A percentile compares a stretch with the other conserved stretches of the same genome.
phyloP scores from a whole-genome alignment of 2,797 vertebrate species.

The Lepilemur ruficaudatus region DNA sequence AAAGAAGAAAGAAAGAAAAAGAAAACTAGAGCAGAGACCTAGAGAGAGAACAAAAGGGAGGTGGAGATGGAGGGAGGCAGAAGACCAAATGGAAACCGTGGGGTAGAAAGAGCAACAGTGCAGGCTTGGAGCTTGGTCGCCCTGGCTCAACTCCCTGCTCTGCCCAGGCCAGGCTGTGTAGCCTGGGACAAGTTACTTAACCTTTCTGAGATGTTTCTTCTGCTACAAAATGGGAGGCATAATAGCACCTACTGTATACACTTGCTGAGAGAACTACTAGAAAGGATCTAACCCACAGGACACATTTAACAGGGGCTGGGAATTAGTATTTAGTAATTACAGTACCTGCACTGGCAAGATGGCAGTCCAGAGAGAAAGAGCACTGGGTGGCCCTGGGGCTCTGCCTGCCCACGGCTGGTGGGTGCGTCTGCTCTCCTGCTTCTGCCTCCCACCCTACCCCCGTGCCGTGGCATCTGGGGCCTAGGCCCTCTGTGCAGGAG shows the following conservation, averaged over 20 bases:
- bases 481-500: neutral
- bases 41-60: neutral
- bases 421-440: neutral
- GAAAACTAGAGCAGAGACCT: neutral
- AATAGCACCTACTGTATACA: too few relatives aligned
- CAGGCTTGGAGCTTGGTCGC: neutral
- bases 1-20: too few relatives aligned
- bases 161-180: neutral
- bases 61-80: neutral
- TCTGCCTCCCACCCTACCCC: neutral
- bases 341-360: fast-evolving
- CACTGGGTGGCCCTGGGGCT: neutral
- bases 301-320: too few relatives aligned
- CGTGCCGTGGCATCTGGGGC: neutral
- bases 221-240: neutral
- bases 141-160: neutral
- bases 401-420: too few relatives aligned
- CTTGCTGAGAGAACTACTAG: neutral
- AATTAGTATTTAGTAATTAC: neutral
- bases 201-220: neutral
- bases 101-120: neutral
- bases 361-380: neutral
- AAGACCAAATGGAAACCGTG: neutral
- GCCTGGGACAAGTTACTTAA: neutral
- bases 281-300: neutral